Base-by-base conservation (phyloP, 2,797 vertebrate species). In the Acrocephalus scirpaceus region DNA sequence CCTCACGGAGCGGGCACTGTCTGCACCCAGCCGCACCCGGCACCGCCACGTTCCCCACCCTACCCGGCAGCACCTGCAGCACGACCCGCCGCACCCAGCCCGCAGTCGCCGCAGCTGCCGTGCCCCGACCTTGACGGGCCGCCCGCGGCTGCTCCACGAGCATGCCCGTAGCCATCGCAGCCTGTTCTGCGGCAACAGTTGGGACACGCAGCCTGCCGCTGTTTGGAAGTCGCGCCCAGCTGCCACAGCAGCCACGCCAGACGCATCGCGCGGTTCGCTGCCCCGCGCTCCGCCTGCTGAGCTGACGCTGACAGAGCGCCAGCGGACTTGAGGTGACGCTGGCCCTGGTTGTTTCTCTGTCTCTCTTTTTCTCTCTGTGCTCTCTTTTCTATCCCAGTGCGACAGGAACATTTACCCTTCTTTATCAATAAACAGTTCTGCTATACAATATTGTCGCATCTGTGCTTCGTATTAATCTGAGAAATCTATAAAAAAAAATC, bases 301-400 rank as follows among this genome's bases (percentile, higher is more conserved):
- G 34, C 11, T 16, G 58, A 3, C 5, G 45, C 38, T 10, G 20
- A 3, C 19, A 7, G 20, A 25, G 32, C 7, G 34, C 19, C 23
- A 0, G 19, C 6, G 18, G 0, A 14, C 15, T 2, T 7, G 32
- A 2, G 4, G 32, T 3, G 30, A 5, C 12, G 5, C 26, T 19
- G 25, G 11, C 12, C 15, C 7, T 7, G 32, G 11, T 15, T 53
- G 14, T 23, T 23, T 16, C 25, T n/a, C 22, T 16, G 21, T 3
- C 4, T 32, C 16, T 50, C 7, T 38, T 21, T 21, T 30, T 2
- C 10, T 14, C 4, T 21, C 17, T 38, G 7, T 36, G 42, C 29
- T 26, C n/a, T 23, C 32, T 34, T 34, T 30, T 10, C 11, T 26
- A 0, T 5, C 21, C 5, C 17, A 10, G 13, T 47, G 16, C 5